Base-by-base conservation (phyloP, 2,113 vertebrate genomes). In the Fregetta grallaria region DNA sequence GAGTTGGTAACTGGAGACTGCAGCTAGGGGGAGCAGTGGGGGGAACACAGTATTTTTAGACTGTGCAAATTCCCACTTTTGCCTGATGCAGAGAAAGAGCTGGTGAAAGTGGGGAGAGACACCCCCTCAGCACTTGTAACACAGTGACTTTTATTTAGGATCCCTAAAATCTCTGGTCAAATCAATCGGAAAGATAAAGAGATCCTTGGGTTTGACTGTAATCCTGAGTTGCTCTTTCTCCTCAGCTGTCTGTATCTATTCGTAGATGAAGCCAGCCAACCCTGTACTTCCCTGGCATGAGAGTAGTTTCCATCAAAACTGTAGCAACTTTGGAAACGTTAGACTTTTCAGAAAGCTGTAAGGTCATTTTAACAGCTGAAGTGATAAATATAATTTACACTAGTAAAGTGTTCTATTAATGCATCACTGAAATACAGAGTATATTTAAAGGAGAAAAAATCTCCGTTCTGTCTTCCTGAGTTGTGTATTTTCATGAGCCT, bases 41-140 rank as follows among this genome's bases (percentile, higher is more conserved):
- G 67, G 55, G 30, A 95, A 85, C 65, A 67, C 25, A 59, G 3
- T 75, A 36, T 92, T 96, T 97, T 94, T 44, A 95, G 93, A 36
- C 66, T 68, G 50, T 58, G 32, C 62, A 63, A 94, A 81, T 49
- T 92, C 79, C 89, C 29, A 47, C 50, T 93, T 96, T 53, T 77
- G 66, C 68, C 56, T 62, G 67, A 78, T 77, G 47, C 11, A 52
- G 68, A 86, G 88, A n/a, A 58, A 70, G 55, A 90, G 25, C 13
- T 38, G 81, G 74, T 81, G 79, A 96, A 97, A 97, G 93, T 50
- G 36, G 30, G 61, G 47, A 90, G 93, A 97, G 68, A 88, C 27
- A 47, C n/a, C 34, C 72, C 45, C 55, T 78, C 75, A 92, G 93
- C 65, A 19, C 4, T 73, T 59, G 2, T 11, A 88, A 89, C 21